Percentiles rank a stretch among this genome's conserved stretches.
These are phyloP conservation scores for Tyrannus savana DNA, from an alignment of 2,113 vertebrate genomes.

Conservation along the genomic window DNA sequence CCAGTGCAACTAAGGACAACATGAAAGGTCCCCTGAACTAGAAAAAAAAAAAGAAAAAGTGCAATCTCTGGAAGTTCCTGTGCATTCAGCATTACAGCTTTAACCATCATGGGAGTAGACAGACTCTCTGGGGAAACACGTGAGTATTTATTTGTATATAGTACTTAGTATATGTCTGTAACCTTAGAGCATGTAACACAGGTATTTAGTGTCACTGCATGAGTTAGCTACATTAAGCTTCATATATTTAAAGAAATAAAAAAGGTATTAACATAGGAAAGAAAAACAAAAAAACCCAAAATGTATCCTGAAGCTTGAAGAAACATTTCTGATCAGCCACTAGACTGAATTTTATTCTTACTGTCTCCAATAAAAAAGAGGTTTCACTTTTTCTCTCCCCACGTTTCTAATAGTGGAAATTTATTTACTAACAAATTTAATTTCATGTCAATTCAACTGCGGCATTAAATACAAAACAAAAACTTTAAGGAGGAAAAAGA, in stretches of 20 bases:
- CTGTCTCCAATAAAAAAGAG: background rate
- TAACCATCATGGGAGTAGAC: background rate
- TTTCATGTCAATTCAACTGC: rapidly evolving
- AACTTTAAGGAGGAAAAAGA: background rate
- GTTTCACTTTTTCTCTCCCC: background rate
- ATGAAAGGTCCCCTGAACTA: conserved; percentile 3
- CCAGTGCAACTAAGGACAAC: conserved; percentile 71
- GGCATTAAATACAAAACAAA: background rate
- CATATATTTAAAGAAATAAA: background rate
- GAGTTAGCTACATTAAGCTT: background rate
- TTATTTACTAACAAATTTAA: background rate
- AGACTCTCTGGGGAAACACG: background rate
- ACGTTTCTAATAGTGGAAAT: background rate
- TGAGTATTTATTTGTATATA: background rate
- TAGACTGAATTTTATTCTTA: background rate
- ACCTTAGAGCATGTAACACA: background rate
- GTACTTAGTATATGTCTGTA: background rate
- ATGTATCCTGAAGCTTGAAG: background rate
- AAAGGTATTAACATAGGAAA: background rate
- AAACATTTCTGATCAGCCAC: background rate
- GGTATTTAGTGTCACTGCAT: background rate
- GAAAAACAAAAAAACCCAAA: background rate
- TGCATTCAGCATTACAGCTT: background rate
- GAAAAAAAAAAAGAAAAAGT: background rate
- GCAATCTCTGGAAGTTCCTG: background rate